phyloP scores from a whole-genome alignment of 2,113 vertebrate species.

The Scomber japonicus region DNA sequence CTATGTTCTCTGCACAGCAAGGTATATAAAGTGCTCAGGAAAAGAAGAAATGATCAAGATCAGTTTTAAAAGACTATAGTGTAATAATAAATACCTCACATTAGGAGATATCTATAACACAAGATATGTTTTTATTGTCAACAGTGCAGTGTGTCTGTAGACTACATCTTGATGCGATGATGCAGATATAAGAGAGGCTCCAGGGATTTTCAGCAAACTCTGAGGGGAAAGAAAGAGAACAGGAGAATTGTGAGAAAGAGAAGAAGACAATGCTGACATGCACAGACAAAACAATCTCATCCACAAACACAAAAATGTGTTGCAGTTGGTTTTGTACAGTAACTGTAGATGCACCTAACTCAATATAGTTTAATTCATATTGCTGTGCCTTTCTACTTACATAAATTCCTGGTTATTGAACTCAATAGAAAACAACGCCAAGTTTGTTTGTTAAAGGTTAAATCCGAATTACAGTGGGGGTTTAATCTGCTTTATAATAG shows the following conservation, averaged over 20 bases:
- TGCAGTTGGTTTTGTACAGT: background rate
- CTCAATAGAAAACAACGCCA: background rate
- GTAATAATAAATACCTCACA: constrained; percentile 7
- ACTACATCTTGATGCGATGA: background rate
- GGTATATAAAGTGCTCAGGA: background rate
- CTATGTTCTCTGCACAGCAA: constrained; percentile 13
- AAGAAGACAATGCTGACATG: background rate
- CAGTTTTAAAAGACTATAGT: background rate
- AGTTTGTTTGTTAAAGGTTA: background rate
- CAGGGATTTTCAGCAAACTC: constrained; percentile 14
- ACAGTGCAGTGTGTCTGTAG: background rate
- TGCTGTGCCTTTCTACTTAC: background rate
- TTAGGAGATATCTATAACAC: constrained; percentile 10
- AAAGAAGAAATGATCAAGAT: background rate
- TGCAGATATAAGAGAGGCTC: constrained; percentile 48
- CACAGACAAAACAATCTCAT: constrained; percentile 3
- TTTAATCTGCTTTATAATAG: background rate
- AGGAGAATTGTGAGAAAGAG: constrained; percentile 65
- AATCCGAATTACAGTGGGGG: background rate
- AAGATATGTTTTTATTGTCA: constrained; percentile 48
- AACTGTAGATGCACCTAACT: background rate
- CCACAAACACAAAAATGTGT: background rate
- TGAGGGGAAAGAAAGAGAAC: constrained; percentile 27
- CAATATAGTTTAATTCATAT: background rate
- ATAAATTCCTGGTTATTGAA: background rate